Percentiles rank a stretch among this genome's conserved stretches.
These are phyloP conservation scores for Erpobdella octoculata DNA, from an alignment of 2,888 invertebrate species.

Conservation along the genomic window DNA sequence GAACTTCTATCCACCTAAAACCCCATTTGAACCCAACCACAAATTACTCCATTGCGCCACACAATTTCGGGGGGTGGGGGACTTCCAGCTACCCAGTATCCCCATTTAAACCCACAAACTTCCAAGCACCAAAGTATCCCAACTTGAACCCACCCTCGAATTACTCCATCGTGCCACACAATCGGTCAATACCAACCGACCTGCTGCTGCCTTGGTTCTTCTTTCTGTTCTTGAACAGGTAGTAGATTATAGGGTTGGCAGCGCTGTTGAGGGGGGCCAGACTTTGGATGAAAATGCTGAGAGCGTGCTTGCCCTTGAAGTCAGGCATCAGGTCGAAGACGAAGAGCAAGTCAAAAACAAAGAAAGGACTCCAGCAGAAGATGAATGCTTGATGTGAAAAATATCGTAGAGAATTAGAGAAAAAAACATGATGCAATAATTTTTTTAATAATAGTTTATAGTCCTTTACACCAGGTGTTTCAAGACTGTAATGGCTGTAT, in stretches of 20 bases:
- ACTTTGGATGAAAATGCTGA: constrained; percentile 83
- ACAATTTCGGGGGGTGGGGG: too few species aligned
- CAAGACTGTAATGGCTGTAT: too few species aligned
- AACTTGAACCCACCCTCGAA: background rate
- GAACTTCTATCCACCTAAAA: too few species aligned
- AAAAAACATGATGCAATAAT: background rate
- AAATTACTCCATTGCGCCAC: too few species aligned
- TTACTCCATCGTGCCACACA: background rate
- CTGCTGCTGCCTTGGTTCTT: background rate
- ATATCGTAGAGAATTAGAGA: background rate
- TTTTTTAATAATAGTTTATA: too few species aligned
- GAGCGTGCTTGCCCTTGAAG: constrained; percentile 71
- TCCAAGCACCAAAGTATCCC: background rate
- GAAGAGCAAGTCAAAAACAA: constrained; percentile 67
- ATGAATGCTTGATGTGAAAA: constrained; percentile 74
- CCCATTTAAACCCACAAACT: background rate
- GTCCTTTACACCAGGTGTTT: too few species aligned
- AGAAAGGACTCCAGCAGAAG: constrained; percentile 88
- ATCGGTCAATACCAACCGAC: background rate
- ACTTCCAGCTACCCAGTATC: too few species aligned
- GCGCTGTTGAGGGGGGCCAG: constrained; percentile 84
- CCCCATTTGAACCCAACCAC: too few species aligned
- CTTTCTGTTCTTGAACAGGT: constrained; percentile 65
- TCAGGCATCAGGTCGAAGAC: constrained; percentile 54
- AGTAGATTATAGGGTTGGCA: constrained; percentile 87